Evolutionary conservation across 1,140 invertebrate species (phyloP).

Genomic region (Drosophila yakuba): DNA sequence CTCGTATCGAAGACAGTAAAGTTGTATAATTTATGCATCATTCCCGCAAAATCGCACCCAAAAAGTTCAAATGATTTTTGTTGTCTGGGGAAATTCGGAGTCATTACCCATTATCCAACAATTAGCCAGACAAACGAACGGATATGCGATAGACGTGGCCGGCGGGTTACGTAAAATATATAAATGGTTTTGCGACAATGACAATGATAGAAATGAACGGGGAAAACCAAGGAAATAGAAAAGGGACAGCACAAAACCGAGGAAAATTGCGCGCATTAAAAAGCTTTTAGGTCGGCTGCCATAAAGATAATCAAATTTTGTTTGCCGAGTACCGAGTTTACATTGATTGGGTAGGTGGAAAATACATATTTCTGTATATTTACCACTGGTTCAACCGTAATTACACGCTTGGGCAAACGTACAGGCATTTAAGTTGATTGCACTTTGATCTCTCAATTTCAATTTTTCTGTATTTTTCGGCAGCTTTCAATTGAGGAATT

Average conservation of each 20-base stretch:
- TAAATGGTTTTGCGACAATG: conserved; percentile 39
- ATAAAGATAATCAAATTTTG: conserved; percentile 60
- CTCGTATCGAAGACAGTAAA: neutral
- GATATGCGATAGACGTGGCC: conserved; percentile 43
- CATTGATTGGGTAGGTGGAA: conserved; percentile 47
- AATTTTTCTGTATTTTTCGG: conserved; percentile 19
- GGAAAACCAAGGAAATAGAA: neutral
- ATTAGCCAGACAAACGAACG: conserved; percentile 51
- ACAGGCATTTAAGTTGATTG: conserved; percentile 6
- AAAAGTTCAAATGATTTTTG: neutral
- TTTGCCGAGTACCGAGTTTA: conserved; percentile 36
- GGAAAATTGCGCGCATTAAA: conserved; percentile 59
- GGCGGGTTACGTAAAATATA: conserved; percentile 47
- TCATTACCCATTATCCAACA: conserved; percentile 60
- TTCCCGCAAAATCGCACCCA: conserved; percentile 1
- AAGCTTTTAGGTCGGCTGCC: conserved; percentile 45
- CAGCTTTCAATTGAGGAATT: conserved; percentile 46
- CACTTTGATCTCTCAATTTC: conserved; percentile 51
- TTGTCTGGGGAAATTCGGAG: conserved; percentile 11
- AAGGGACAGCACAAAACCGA: neutral
- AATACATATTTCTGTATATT: conserved; percentile 16
- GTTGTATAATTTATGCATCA: neutral
- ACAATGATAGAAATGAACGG: conserved; percentile 39
- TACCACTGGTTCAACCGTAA: conserved; percentile 25
- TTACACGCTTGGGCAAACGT: conserved; percentile 36